A percentile compares a stretch with the other conserved stretches of the same genome.
These are phyloP conservation scores for Eudemis profundana DNA, from an alignment of 2,888 invertebrate species.

Conservation along the genomic window DNA sequence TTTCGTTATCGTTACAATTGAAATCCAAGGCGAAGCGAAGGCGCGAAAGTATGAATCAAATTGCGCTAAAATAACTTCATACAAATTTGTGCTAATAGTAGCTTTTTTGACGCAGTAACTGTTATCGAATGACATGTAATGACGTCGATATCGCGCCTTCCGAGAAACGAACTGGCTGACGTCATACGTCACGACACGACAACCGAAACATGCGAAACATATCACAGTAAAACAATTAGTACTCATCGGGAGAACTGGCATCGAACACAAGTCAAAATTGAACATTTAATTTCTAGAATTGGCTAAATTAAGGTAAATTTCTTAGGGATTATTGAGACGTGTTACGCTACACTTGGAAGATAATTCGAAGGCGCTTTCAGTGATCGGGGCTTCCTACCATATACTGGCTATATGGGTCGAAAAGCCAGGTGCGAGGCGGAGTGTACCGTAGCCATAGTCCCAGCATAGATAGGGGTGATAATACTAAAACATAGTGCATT, in stretches of 20 bases:
- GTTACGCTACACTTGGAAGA: slow-evolving; percentile 66
- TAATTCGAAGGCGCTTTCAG: slow-evolving; percentile 23
- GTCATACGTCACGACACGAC: slow-evolving; percentile 22
- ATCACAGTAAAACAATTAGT: slow-evolving; percentile 62
- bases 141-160: background rate
- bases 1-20: background rate
- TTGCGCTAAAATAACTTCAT: background rate
- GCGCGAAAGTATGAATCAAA: slow-evolving; percentile 4
- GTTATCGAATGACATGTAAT: background rate
- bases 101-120: background rate
- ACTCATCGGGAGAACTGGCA: slow-evolving; percentile 65
- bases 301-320: slow-evolving; percentile 72
- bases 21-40: background rate
- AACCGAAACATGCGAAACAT: slow-evolving; percentile 49
- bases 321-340: slow-evolving; percentile 67
- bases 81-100: background rate
- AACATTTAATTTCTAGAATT: slow-evolving; percentile 73
- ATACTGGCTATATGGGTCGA: slow-evolving; percentile 74
- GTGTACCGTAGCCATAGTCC: slow-evolving; percentile 61
- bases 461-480: slow-evolving; percentile 73
- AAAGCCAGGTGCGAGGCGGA: slow-evolving; percentile 59
- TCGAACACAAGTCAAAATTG: slow-evolving; percentile 65
- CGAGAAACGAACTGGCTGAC: slow-evolving; percentile 14
- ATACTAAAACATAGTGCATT: slow-evolving; percentile 82
- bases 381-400: slow-evolving; percentile 64